Conservation (phyloP, 2,113 vertebrate species). For the Syngnathoides biaculeatus region DNA sequence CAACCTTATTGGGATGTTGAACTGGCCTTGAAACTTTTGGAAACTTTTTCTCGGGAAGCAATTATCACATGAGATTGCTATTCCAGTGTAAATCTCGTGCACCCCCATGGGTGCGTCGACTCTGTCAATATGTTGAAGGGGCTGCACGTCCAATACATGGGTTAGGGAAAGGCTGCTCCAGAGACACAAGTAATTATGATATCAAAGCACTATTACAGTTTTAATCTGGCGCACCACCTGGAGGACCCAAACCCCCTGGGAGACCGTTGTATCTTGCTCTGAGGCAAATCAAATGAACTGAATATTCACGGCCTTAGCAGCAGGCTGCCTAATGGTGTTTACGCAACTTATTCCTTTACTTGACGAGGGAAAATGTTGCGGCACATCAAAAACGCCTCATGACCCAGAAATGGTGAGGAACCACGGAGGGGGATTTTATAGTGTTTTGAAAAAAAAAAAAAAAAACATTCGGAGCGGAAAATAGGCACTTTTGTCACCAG, state of each 20-base stretch:
- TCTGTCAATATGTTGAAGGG: background rate
- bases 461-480: too few relatives aligned
- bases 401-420: background rate
- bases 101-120: background rate
- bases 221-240: background rate
- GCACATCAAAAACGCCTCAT: slow-evolving; percentile 47
- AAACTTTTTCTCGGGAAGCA: background rate
- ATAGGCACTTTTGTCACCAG: background rate
- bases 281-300: slow-evolving; percentile 37
- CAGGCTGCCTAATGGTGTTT: slow-evolving; percentile 40
- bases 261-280: slow-evolving; percentile 7
- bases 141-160: background rate
- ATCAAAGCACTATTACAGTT: background rate
- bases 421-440: background rate
- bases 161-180: background rate
- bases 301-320: slow-evolving; percentile 50
- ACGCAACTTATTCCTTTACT: slow-evolving; percentile 42
- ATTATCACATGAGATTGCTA: background rate
- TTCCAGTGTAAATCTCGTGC: background rate
- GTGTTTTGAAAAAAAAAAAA: background rate
- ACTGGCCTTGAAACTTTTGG: background rate
- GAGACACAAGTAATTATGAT: background rate
- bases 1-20: slow-evolving; percentile 26
- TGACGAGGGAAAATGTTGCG: slow-evolving; percentile 37
- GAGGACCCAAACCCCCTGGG: background rate